These are phyloP conservation scores for Pteronotus mesoamericanus DNA, from an alignment of 2,797 vertebrate genomes.

Conservation along the genomic window DNA sequence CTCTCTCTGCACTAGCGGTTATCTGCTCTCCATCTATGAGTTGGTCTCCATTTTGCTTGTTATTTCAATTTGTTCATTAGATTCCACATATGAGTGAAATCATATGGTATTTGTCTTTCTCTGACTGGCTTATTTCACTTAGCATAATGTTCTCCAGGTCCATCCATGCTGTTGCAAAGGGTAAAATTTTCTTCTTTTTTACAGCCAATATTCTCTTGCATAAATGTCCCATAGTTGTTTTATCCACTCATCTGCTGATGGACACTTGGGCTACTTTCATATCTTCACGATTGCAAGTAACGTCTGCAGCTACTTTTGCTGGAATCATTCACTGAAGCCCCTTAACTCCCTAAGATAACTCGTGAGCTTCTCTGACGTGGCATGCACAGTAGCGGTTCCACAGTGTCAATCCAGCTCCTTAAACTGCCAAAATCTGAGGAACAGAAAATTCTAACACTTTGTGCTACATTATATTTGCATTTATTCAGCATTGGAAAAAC, in stretches of 20 bases:
- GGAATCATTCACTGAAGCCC: not conserved
- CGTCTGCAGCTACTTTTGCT: not conserved
- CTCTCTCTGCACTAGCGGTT: not conserved
- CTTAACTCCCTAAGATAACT: not conserved
- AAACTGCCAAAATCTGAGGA: not conserved
- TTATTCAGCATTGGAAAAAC: not conserved
- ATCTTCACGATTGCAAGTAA: not conserved
- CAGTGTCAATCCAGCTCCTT: not conserved
- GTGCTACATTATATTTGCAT: not conserved
- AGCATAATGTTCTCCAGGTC: not conserved
- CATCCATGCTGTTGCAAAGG: not conserved
- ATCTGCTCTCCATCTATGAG: not conserved
- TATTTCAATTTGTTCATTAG: not conserved
- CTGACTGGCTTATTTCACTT: not conserved
- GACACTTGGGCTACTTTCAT: not conserved
- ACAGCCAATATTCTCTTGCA: not conserved
- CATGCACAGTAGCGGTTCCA: not conserved
- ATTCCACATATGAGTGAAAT: not conserved
- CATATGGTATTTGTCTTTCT: not conserved
- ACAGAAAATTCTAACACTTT: not conserved
- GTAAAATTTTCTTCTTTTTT: not conserved
- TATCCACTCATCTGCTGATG: not conserved
- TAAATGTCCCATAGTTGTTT: not conserved
- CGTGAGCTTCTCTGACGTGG: not conserved
- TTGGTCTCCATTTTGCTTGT: not conserved